Evolutionary conservation across 2,888 invertebrate species (phyloP), one percentile per base, ranked within the genome.

Genomic region (Pollenia labialis): DNA sequence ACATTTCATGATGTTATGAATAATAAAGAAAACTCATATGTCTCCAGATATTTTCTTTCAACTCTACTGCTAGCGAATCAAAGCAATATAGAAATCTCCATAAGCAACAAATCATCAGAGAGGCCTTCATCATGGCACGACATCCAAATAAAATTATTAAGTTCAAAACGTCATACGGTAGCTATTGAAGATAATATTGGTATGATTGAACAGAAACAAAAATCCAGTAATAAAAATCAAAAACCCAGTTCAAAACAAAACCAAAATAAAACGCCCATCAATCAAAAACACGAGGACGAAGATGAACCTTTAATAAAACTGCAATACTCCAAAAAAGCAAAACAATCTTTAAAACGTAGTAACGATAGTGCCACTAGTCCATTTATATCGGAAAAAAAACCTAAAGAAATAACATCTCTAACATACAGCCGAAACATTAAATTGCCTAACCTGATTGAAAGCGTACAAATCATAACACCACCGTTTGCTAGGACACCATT

Each of bases 171-270:
- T 1, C 90, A 90, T 72, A 88, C 90, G 46, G 83, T 93, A 3
- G 90, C 92, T 16, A 90, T 91, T 1, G 92, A 93, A 79, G 93
- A 93, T 81, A 92, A 93, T 48, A 90, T 92, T 77, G 92, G 92
- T n/a, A 89, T 90, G 86, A 75, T 90, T 16, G 77, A 81, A 16
- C 76, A 62, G 16, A 85, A 80, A 74, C 54, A 40, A 50, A 83
- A 54, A n/a, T 4, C 56, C 10, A 64, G 48, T 12, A 40, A 66
- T 40, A 23, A 56, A 23, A 42, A 12, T 52, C 1, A 52, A 50
- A 48, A 52, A 56, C 16, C 14, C 14, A 46, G 16, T 12, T 8
- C 23, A 50, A 74, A 11, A 46, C 10, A 18, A 69, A 58, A 58
- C 23, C 50, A 40, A 76, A 54, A 40, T 72, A 40, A 1, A 12